phyloP scores from a whole-genome alignment of 2,113 vertebrate genomes.

The Hypomesus transpacificus region DNA sequence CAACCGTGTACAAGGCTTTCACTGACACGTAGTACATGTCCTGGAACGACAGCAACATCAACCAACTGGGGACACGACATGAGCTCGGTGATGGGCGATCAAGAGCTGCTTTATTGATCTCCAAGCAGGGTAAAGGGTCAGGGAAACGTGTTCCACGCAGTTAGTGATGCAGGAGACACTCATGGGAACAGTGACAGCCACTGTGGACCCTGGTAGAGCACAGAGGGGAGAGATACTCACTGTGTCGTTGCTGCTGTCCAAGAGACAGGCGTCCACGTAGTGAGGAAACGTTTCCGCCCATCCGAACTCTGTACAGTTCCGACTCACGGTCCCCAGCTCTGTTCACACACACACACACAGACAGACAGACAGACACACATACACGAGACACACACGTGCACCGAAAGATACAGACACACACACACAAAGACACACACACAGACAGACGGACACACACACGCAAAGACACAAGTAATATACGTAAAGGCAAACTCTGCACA shows the following conservation, averaged over 20 bases:
- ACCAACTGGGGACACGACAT: background rate
- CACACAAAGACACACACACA: background rate
- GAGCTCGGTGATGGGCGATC: background rate
- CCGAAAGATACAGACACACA: background rate
- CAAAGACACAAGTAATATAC: background rate
- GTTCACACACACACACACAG: constrained; percentile 21
- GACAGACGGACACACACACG: background rate
- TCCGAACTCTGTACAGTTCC: constrained; percentile 89
- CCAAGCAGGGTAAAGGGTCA: background rate
- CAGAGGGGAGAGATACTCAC: constrained; percentile 42
- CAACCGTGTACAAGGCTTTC: constrained; percentile 95
- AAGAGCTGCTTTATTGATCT: background rate
- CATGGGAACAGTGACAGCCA: no score
- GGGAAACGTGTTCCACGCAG: no score
- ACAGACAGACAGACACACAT: background rate
- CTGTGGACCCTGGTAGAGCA: no score
- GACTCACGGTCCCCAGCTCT: constrained; percentile 80
- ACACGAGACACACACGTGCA: background rate
- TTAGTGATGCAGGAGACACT: no score
- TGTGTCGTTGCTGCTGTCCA: constrained; percentile 75
- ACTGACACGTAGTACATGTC: constrained; percentile 88
- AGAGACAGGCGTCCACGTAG: constrained; percentile 86
- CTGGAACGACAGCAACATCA: constrained; percentile 52
- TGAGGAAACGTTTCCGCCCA: constrained; percentile 92
- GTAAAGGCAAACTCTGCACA: no score